phyloP scores from a whole-genome alignment of 2,113 vertebrate species.

The Microcebus tavaratra region DNA sequence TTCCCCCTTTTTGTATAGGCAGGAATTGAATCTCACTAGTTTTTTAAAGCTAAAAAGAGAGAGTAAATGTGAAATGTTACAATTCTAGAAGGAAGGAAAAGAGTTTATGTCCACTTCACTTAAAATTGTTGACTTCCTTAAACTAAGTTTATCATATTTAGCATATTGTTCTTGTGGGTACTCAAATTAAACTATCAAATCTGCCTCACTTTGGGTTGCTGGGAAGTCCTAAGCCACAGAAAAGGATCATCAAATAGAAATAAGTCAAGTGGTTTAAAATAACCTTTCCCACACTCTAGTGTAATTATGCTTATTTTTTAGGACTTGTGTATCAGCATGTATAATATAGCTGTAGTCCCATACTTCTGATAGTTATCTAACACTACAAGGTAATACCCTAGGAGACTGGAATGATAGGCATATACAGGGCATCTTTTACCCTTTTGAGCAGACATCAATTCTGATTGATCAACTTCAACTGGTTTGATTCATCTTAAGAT shows the following conservation, averaged over 20 bases:
- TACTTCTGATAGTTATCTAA: neutral
- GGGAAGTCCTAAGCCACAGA: slow-evolving; percentile 2
- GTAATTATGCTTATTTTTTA: slow-evolving; percentile 25
- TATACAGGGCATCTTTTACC: neutral
- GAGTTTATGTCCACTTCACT: neutral
- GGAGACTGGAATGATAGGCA: neutral
- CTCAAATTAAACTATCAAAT: slow-evolving; percentile 26
- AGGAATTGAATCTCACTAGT: neutral
- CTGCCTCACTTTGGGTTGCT: slow-evolving; percentile 1
- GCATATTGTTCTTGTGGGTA: neutral
- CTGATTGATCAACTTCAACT: neutral
- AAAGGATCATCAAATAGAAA: slow-evolving; percentile 28
- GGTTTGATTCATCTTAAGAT: neutral
- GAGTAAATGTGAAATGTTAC: slow-evolving; percentile 34
- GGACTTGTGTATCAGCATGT: neutral
- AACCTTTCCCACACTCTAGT: neutral
- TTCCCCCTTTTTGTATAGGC: neutral
- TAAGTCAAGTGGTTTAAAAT: slow-evolving; percentile 39
- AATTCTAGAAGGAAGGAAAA: slow-evolving; percentile 31
- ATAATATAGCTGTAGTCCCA: neutral
- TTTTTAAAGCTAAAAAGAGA: slow-evolving; percentile 28
- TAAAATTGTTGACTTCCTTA: slow-evolving; percentile 27
- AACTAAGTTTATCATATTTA: neutral
- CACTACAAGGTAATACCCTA: neutral
- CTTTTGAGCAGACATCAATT: neutral